Evolutionary conservation across 2,113 vertebrate genomes (phyloP).

Genomic region (Furnarius figulus): DNA sequence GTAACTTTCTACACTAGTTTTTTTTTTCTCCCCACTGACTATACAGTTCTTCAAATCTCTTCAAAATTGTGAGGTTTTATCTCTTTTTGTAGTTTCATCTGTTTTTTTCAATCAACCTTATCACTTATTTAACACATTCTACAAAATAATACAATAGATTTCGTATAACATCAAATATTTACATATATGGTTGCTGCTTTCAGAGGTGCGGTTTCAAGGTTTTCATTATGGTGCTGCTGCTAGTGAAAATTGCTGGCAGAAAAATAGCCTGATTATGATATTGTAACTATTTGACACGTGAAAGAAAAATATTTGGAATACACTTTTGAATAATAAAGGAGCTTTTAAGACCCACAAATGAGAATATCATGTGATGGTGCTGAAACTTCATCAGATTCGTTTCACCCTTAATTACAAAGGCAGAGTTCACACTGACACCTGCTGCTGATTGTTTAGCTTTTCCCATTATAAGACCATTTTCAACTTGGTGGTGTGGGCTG

Average conservation of each 20-base stretch:
- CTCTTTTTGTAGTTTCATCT: not conserved
- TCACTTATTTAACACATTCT: not conserved
- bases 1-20: not conserved
- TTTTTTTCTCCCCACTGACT: not conserved
- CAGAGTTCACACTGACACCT: constrained; percentile 49
- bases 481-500: not conserved
- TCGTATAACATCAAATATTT: not conserved
- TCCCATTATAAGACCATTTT: not conserved
- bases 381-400: constrained; percentile 9
- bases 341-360: not conserved
- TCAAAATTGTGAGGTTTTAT: not conserved
- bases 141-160: not conserved
- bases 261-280: not conserved
- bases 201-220: not conserved
- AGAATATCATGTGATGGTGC: not conserved
- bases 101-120: not conserved
- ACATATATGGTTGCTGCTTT: not conserved
- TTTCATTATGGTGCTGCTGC: not conserved
- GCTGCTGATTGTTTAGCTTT: constrained; percentile 27
- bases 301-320: constrained; percentile 2
- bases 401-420: not conserved
- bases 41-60: not conserved
- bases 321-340: not conserved
- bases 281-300: not conserved
- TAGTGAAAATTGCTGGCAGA: not conserved